Percentiles rank a stretch among this genome's conserved stretches.
Evolutionary conservation across 2,888 invertebrate species (phyloP).

Genomic region (Clistopyga incitator): DNA sequence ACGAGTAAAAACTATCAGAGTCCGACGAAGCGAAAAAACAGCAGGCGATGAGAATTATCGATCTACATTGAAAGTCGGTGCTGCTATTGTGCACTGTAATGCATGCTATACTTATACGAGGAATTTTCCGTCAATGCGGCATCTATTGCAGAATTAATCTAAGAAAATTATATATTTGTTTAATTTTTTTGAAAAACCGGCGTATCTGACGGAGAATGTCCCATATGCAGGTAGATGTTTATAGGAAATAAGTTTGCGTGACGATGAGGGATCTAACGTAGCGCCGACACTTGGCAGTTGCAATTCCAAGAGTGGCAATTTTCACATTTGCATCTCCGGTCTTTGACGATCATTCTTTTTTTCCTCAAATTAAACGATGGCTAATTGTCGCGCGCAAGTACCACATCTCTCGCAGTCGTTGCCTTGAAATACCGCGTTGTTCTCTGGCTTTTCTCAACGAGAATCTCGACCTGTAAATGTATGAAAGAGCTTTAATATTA

Average conservation of each 20-base stretch:
- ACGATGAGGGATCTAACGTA: constrained; percentile 8
- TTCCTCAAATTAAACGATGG: neutral
- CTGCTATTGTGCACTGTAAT: neutral
- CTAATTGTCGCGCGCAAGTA: constrained; percentile 11
- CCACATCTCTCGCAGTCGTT: neutral
- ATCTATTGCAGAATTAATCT: no score
- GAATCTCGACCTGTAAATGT: constrained; percentile 23
- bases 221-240: neutral
- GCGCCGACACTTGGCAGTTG: constrained; percentile 10
- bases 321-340: constrained; percentile 11
- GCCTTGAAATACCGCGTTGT: constrained; percentile 14
- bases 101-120: no score
- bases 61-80: neutral
- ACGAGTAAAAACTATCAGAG: neutral
- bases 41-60: constrained; percentile 1
- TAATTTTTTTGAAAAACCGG: no score
- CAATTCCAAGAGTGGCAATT: constrained; percentile 20
- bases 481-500: constrained; percentile 28
- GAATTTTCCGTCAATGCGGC: no score
- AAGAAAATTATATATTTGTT: no score
- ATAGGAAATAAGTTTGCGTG: constrained; percentile 19
- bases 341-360: constrained; percentile 3
- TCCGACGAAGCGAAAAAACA: neutral
- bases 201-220: no score
- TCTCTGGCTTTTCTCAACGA: constrained; percentile 14